Evolutionary conservation across 2,797 vertebrate species (phyloP).

Genomic region (Fundulus diaphanus): DNA sequence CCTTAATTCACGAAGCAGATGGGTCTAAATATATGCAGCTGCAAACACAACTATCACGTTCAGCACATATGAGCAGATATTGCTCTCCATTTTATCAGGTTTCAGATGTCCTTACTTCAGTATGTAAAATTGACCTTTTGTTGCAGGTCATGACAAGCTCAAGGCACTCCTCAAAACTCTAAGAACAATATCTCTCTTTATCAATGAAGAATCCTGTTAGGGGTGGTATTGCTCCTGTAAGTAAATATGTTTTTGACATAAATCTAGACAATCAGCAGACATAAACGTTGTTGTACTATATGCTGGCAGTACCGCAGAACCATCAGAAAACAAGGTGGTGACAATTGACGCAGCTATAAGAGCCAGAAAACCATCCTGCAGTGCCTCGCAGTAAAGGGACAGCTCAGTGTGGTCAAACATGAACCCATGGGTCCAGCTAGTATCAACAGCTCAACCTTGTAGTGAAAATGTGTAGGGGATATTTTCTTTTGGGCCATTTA

Average conservation of each 20-base stretch:
- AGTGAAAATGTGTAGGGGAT: not conserved
- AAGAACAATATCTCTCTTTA: not conserved
- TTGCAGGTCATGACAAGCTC: not conserved
- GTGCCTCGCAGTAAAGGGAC: no score
- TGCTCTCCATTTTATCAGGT: no score
- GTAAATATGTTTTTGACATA: not conserved
- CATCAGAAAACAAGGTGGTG: no score
- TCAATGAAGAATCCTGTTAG: not conserved
- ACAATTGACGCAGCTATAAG: no score
- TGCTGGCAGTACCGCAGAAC: no score
- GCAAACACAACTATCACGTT: not conserved
- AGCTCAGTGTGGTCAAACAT: no score
- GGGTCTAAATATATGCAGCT: not conserved
- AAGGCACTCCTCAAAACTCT: not conserved
- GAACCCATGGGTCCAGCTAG: not conserved
- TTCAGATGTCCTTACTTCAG: not conserved
- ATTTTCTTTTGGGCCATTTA: not conserved
- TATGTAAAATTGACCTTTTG: not conserved
- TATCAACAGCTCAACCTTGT: not conserved
- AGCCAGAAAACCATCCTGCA: no score
- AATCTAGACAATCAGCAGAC: no score
- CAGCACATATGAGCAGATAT: no score
- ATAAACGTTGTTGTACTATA: no score
- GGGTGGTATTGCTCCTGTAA: not conserved
- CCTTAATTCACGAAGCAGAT: not conserved